A percentile compares a stretch with the other conserved stretches of the same genome.
Evolutionary conservation across 2,113 vertebrate genomes (phyloP).

Genomic region (Pimephales promelas): DNA sequence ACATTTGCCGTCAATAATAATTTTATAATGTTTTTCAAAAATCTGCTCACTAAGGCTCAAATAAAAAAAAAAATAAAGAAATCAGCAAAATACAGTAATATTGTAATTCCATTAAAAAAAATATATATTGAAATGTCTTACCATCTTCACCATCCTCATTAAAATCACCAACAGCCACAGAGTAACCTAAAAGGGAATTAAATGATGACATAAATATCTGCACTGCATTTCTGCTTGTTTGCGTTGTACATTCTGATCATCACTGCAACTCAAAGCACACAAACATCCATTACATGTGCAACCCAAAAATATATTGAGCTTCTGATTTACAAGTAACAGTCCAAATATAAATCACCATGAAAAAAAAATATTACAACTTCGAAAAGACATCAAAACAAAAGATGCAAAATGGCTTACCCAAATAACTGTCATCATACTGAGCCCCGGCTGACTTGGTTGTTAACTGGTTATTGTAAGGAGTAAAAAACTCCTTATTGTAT

Average conservation of each 20-base stretch:
- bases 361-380: not conserved
- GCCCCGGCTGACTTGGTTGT: conserved; percentile 85
- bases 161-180: conserved; percentile 92
- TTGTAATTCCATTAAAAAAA: not conserved
- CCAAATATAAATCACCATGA: not conserved
- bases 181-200: conserved; percentile 81
- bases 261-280: not conserved
- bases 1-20: not conserved
- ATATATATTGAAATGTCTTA: conserved; percentile 63
- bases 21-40: not conserved
- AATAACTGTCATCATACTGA: conserved; percentile 93
- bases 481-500: conserved; percentile 69
- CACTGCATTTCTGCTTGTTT: not conserved
- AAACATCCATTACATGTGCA: not conserved
- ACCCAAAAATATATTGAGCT: not conserved
- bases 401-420: conserved; percentile 76
- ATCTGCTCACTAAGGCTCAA: not conserved
- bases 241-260: not conserved
- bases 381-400: conserved; percentile 12
- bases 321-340: not conserved
- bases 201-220: not conserved
- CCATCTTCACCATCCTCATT: conserved; percentile 86
- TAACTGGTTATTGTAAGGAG: conserved; percentile 79
- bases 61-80: too few species aligned
- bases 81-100: not conserved